Evolutionary conservation across 2,113 vertebrate genomes (phyloP), one percentile per base, ranked within the genome.

Genomic region (Rhinolophus ferrumequinum): DNA sequence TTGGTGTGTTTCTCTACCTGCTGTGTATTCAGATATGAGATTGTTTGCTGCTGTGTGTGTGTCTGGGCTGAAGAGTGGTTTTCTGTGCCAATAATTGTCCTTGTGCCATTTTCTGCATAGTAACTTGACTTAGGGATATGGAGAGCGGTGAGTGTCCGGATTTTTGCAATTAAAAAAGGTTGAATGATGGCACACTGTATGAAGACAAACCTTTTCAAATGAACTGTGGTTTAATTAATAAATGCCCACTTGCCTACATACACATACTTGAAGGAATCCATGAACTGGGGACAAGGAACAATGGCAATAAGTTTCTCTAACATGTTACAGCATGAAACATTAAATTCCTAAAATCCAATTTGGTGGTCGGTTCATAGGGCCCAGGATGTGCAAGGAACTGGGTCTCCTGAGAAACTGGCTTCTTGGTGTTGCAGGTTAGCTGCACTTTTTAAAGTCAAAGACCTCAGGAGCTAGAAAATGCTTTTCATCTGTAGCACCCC

Each of bases 381-480:
- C 22, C 6, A 62, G 41, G 72, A 2, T 30, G 44, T 79, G 38
- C 50, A 73, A 64, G 60, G 66, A 52, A 52, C 58, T 16, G 58
- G 47, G n/a, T 58, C 24, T 70, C 72, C 24, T 50, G 72, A 89
- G 77, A 95, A 73, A 18, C 14, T 28, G 8, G 9, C 19, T 85
- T 81, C 60, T 60, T 66, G n/a, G 22, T 41, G 26, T 44, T 89
- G 66, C 18, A 18, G 11, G 15, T 69, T 81, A 21, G 18, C 7
- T 30, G 8, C 3, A 44, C 2, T 70, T 87, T 72, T 81, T 24
- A 62, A 96, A 50, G 82, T 69, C 67, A 26, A 62, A 75, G 58
- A 26, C 1, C 8, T 66, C 47, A 80, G 88, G 96, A 97, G 85
- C 33, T 38, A 83, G 28, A 28, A 52, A 95, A 93, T 94, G 18